Base-by-base conservation (phyloP, 2,797 vertebrate species). In the Astyanax mexicanus region DNA sequence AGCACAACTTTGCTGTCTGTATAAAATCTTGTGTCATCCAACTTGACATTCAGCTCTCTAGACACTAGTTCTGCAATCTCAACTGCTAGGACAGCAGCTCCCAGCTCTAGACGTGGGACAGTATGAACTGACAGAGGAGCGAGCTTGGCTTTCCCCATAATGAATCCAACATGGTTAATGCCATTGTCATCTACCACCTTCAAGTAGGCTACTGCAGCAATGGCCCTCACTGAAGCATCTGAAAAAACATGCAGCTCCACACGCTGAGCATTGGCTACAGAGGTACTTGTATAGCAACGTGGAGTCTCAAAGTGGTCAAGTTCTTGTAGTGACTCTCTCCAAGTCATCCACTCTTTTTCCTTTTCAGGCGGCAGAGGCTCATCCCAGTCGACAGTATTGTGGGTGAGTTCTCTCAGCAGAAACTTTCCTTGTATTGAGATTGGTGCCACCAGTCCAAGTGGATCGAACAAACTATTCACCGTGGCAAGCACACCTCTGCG, bases 401-500 rank as follows among this genome's bases (percentile, higher is more conserved):
- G 45, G 10, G 49, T 45, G 1, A 60, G 25, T 49, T 72, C n/a
- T 10, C 27, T 15, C 6, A 58, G 42, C 5, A 60, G 4, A 10
- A 21, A 21, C 25, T 45, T 60, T 17, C 52, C 69, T 21, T 71
- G 13, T 44, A 60, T 60, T 0, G 42, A 6, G 12, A 61, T 13
- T 15, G 25, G 27, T 3, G 35, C 49, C 6, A 74, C 47, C 4
- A 74, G 10, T 4, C 51, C 42, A 21, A 79, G 65, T 0, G 25
- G 57, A 37, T 80, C 25, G 74, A 86, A 80, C 1, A 72, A 44
- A 21, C 65, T 68, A n/a, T n/a, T 25, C 8, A 64, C 81, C 83
- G 81, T 88, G 85, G 89, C 32, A 2, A 78, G 9, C 3, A 78
- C 68, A 6, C 68, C 65, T 57, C 51, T 4, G 3, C 42, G 3